These are phyloP conservation scores for Bombylius discolor DNA, from an alignment of 2,888 invertebrate genomes.

Conservation along the genomic window DNA sequence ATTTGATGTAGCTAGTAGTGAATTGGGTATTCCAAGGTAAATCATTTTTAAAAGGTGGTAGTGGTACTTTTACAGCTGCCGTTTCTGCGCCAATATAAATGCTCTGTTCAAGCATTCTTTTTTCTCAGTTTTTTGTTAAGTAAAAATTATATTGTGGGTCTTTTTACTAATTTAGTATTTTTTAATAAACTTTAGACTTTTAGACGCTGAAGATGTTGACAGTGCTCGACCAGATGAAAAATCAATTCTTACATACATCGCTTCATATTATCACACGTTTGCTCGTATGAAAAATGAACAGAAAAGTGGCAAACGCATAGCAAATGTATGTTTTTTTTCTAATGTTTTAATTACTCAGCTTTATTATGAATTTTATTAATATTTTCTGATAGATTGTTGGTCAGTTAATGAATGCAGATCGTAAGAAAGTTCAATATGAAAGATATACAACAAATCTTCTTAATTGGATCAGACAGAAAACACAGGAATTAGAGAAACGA, in stretches of 20 bases:
- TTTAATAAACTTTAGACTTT: slow-evolving; percentile 42
- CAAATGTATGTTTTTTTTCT: slow-evolving; percentile 57
- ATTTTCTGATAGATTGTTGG: slow-evolving; percentile 67
- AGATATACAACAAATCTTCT: slow-evolving; percentile 70
- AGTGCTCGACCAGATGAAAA: slow-evolving; percentile 91
- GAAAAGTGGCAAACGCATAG: slow-evolving; percentile 93
- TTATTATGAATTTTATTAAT: slow-evolving; percentile 9
- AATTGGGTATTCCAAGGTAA: slow-evolving; percentile 73
- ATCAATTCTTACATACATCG: slow-evolving; percentile 97
- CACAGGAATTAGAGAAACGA: slow-evolving; percentile 65
- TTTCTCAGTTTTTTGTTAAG: no score
- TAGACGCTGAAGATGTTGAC: slow-evolving; percentile 96
- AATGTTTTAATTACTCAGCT: not conserved
- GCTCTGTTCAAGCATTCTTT: no score
- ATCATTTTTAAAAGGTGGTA: no score
- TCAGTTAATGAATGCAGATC: slow-evolving; percentile 90
- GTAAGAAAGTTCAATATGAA: slow-evolving; percentile 81
- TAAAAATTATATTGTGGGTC: no score
- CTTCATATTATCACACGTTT: slow-evolving; percentile 98
- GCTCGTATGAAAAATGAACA: slow-evolving; percentile 98
- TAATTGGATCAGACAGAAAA: slow-evolving; percentile 87
- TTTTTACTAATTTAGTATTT: not conserved
- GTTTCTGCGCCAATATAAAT: no score
- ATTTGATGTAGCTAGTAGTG: slow-evolving; percentile 85
- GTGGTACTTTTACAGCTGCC: no score